Percentiles rank a stretch among this genome's conserved stretches.
Evolutionary conservation across 2,888 invertebrate species (phyloP).

Genomic region (Rhodophaea formosa): DNA sequence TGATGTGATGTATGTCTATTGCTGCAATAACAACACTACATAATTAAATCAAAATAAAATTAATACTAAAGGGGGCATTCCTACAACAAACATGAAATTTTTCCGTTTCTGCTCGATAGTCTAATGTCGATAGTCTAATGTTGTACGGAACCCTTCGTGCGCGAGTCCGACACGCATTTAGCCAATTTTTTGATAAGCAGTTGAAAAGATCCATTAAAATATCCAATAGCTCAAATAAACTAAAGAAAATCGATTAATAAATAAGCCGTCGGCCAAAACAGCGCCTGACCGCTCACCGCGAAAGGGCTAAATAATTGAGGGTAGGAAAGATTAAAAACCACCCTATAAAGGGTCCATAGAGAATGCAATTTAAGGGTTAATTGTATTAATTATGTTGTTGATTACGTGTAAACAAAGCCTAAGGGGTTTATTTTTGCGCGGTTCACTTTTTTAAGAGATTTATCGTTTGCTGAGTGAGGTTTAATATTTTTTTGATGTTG

Average conservation of each 20-base stretch:
- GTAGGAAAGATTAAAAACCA: conserved; percentile 20
- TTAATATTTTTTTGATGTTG: too few relatives aligned
- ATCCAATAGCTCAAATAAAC: not conserved
- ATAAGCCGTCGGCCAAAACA: not conserved
- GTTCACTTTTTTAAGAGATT: conserved; percentile 11
- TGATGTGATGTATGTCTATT: too few relatives aligned
- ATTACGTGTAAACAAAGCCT: conserved; percentile 19
- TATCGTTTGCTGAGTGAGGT: not conserved
- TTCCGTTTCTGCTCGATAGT: too few relatives aligned
- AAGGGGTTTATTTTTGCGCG: conserved; percentile 11
- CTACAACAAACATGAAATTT: too few relatives aligned
- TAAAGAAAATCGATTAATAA: conserved; percentile 10
- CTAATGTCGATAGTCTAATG: too few relatives aligned
- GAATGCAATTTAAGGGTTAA: conserved; percentile 17
- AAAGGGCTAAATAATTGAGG: conserved; percentile 19
- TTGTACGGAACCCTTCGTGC: too few relatives aligned
- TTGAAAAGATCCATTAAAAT: too few relatives aligned
- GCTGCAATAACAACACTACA: too few relatives aligned
- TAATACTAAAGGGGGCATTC: too few relatives aligned
- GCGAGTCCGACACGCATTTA: too few relatives aligned
- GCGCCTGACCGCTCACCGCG: conserved; percentile 2
- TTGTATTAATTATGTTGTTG: conserved; percentile 20
- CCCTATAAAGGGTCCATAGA: conserved; percentile 17
- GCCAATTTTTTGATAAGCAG: too few relatives aligned
- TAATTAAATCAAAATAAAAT: too few relatives aligned